These are phyloP conservation scores for Drosophila ezoana DNA, from an alignment of 2,888 invertebrate genomes.

Conservation along the genomic window DNA sequence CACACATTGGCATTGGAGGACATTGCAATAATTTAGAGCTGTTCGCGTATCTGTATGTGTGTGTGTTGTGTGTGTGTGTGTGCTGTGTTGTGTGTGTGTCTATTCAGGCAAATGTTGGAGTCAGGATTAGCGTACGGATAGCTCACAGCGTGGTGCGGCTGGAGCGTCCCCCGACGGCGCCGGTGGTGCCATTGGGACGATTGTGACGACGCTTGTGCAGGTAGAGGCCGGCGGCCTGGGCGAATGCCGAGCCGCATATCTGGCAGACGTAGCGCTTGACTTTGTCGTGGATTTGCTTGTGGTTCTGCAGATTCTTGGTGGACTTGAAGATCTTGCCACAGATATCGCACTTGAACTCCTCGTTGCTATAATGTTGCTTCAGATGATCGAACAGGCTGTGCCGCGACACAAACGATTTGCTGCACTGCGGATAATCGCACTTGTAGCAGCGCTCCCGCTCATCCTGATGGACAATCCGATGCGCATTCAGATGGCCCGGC, in stretches of 20 bases:
- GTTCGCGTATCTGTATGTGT: neutral
- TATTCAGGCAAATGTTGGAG: neutral
- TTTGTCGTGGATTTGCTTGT: slow-evolving; percentile 83
- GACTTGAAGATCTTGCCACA: slow-evolving; percentile 83
- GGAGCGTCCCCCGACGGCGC: slow-evolving; percentile 66
- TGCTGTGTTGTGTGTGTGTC: neutral
- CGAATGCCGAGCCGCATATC: slow-evolving; percentile 83
- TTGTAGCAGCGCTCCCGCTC: slow-evolving; percentile 74
- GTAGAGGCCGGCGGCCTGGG: slow-evolving; percentile 83
- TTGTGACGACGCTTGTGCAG: slow-evolving; percentile 82
- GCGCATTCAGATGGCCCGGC: slow-evolving; percentile 68
- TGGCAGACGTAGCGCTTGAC: slow-evolving; percentile 83
- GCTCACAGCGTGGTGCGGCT: slow-evolving; percentile 63
- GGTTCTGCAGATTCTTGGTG: slow-evolving; percentile 82
- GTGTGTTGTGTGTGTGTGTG: neutral
- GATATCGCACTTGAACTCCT: slow-evolving; percentile 79
- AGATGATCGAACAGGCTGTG: slow-evolving; percentile 76
- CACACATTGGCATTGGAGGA: slow-evolving; percentile 47
- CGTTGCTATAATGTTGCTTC: slow-evolving; percentile 78
- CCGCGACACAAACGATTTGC: slow-evolving; percentile 72
- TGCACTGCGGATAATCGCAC: slow-evolving; percentile 80
- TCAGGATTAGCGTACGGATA: slow-evolving; percentile 4
- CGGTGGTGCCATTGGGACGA: slow-evolving; percentile 69
- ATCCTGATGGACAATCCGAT: slow-evolving; percentile 72
- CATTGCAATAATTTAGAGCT: slow-evolving; percentile 40